Evolutionary conservation across 2,888 invertebrate species (phyloP).

Genomic region (Eupithecia tripunctaria): DNA sequence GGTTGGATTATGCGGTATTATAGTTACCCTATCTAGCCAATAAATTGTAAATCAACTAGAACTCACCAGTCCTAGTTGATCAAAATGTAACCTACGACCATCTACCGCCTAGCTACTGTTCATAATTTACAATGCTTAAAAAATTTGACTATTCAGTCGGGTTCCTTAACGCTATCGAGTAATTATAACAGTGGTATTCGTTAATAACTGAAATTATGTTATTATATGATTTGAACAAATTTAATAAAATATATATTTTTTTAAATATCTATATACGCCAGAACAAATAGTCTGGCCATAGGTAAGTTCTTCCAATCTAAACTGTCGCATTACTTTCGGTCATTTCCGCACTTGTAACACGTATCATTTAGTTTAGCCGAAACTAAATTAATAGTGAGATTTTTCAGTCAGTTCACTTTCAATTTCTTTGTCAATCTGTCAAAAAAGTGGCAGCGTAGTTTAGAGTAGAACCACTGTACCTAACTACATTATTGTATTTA

Average conservation of each 20-base stretch:
- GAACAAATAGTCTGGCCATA: neutral
- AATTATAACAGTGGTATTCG: conserved; percentile 43
- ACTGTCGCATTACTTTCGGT: neutral
- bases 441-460: neutral
- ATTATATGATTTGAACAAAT: neutral
- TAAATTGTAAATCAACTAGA: conserved; percentile 25
- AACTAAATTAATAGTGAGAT: neutral
- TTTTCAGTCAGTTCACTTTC: neutral
- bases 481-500: neutral
- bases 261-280: neutral
- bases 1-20: conserved; percentile 21
- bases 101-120: conserved; percentile 66
- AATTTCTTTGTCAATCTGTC: neutral
- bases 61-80: conserved; percentile 50
- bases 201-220: neutral
- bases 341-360: neutral
- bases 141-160: conserved; percentile 84
- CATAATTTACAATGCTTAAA: conserved; percentile 71
- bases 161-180: conserved; percentile 74
- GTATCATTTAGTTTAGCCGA: neutral
- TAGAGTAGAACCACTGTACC: neutral
- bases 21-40: conserved; percentile 22
- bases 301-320: neutral
- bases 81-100: conserved; percentile 63
- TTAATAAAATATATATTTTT: neutral